Evolutionary conservation across 2,797 vertebrate genomes (phyloP), one percentile per base, ranked within the genome.

Genomic region (Anabas testudineus): DNA sequence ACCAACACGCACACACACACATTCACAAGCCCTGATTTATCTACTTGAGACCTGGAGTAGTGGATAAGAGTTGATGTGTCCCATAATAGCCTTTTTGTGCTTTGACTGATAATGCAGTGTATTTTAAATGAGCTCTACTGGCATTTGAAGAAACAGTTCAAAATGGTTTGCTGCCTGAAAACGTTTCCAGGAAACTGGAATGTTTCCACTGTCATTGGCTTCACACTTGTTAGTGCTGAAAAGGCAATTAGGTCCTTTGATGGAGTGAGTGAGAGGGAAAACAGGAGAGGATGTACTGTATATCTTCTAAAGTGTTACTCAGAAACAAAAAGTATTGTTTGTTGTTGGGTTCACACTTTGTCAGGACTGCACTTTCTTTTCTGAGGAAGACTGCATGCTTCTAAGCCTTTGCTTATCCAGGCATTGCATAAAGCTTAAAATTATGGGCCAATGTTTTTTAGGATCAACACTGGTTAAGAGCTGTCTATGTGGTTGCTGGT

Each of bases 171-270:
- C 43, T 55, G 41, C 26, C 49, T 45, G 14, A 56, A 63, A 52
- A 61, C 56, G 68, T 81, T 86, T 87, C 80, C 86, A 76, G 66
- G 78, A 83, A 86, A 79, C 62, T 48, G n/a, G 45, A 74, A 71
- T 32, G 65, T 83, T 80, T 86, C 74, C 80, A 65, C 68, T 74
- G 74, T 77, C 49, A 66, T 81, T 74, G 55, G 64, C 74, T 80
- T 74, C 61, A 60, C 63, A 80, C 63, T 63, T 58, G 51, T 82
- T 71, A 9, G 71, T 7, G 46, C 58, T 82, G 78, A 84, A 80
- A 80, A 75, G 76, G 43, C 66, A 73, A 75, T 81, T 76, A 79
- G 0, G 10, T 84, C 10, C 51, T 72, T 37, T 41, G 59, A 67
- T 39, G 7, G 48, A 68, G 60, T 26, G 71, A 57, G 53, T 60